Conservation (phyloP, 2,797 vertebrate genomes). For the Phrynocephalus forsythii region DNA sequence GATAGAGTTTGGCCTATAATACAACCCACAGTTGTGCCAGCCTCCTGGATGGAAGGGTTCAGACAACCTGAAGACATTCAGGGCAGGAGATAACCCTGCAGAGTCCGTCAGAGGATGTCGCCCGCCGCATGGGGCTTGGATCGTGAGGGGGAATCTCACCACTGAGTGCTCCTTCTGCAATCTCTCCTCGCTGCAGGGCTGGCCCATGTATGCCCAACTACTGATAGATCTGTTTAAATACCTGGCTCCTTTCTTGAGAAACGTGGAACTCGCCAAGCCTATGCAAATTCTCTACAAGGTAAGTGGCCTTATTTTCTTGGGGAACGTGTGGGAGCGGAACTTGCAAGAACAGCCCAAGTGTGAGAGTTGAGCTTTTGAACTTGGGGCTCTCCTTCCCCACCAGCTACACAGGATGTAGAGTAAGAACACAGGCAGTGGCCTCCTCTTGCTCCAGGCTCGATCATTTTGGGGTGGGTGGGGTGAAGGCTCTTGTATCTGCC, state of each 20-base stretch:
- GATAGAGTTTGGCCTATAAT: neutral
- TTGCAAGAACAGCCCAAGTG: neutral
- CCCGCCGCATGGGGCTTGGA: neutral
- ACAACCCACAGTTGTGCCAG: neutral
- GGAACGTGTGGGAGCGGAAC: neutral
- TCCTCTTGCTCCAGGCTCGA: too few species aligned
- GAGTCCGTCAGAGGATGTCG: neutral
- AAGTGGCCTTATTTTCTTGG: conserved; percentile 35
- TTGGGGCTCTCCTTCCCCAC: neutral
- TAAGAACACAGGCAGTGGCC: too few species aligned
- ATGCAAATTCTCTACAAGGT: conserved; percentile 99
- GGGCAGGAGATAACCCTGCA: neutral
- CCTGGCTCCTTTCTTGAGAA: conserved; percentile 96
- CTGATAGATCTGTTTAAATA: conserved; percentile 99
- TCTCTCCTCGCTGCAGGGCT: conserved; percentile 83
- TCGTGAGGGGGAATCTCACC: neutral
- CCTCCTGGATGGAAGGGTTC: neutral
- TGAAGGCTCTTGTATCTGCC: too few species aligned
- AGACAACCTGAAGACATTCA: neutral
- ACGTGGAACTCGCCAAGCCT: conserved; percentile 99
- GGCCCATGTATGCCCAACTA: conserved; percentile 99
- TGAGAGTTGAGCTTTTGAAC: neutral
- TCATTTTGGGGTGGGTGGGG: too few species aligned
- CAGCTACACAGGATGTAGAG: neutral
- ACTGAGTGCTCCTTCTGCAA: neutral